Evolutionary conservation across 1,140 invertebrate species (phyloP), one percentile per base, ranked within the genome.

Genomic region (Apis dorsata): DNA sequence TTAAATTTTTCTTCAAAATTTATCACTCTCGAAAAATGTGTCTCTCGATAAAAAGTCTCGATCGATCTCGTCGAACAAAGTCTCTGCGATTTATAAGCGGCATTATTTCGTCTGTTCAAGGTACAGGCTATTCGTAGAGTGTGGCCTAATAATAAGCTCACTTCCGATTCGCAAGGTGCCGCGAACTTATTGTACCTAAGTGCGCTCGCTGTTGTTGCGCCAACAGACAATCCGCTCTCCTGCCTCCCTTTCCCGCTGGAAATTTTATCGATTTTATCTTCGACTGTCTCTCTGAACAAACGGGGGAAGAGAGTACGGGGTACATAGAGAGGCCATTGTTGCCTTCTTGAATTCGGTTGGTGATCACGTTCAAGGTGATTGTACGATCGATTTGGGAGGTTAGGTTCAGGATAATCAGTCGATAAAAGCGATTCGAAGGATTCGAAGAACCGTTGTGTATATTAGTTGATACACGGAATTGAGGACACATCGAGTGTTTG

Each of bases 71-170:
- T 34, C 34, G 72, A 75, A 62, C 44, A n/a, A 21, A 19, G 11
- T 34, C 5, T 21, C 0, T 1, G 21, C 12, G 15, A 69, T 73
- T 83, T 79, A 80, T 68, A 79, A 83, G 51, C 68, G 69, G 53
- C 53, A 76, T 85, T 77, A 78, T 85, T 82, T 77, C 70, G 59
- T 63, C 63, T 65, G 62, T 69, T 77, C 77, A 84, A 84, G 82
- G 82, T 83, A 68, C 80, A 24, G 4, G 62, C 81, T 83, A 76
- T 85, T 83, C 79, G 84, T 73, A 83, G 80, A 85, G 57, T 44
- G 34, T 62, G 59, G 81, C 76, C 82, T 84, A 84, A 84, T 80
- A 84, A 84, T 84, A 84, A 70, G 60, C 77, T 44, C 60, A 84
- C 82, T 84, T 84, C 82, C 82, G 82, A 84, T 59, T 66, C 74